Evolutionary conservation across 2,888 invertebrate genomes (phyloP), one percentile per base, ranked within the genome.

Genomic region (Hybos culiciformis): DNA sequence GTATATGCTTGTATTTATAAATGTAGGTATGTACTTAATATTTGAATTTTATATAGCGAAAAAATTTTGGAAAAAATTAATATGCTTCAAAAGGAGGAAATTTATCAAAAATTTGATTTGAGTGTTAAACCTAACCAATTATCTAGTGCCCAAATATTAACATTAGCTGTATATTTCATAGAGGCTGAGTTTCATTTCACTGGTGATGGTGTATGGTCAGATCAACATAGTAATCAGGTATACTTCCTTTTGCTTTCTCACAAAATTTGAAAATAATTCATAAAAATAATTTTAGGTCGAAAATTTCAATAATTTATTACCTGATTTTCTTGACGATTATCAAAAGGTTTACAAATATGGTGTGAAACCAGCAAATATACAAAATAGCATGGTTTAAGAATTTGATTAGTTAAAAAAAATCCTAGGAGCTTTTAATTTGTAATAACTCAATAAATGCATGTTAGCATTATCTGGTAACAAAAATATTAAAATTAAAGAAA

Each of bases 121-220:
- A n/a, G n/a, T n/a, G n/a, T n/a, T n/a, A n/a, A n/a, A n/a, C 63
- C 48, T 42, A 37, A 21, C 38, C 5, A 38, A 37, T 5, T 75
- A 2, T 67, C 63, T 1, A 72, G 71, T 37, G 56, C 60, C 14
- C 74, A 78, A 48, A 63, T 73, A 39, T 61, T 86, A 15, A 77
- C 80, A 39, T 61, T 84, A 23, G 72, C 77, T 41, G 55, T 83
- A 36, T 86, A 86, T 57, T 70, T 76, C 43, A 74, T 86, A 18
- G 85, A 86, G 60, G 74, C 72, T 51, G 74, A 77, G 52, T 73
- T 75, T 59, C 77, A 83, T 60, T 86, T 85, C 54, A 78, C 75
- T 12, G 83, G 83, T 1, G 79, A 83, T 55, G 84, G 80, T 1
- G 71, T 85, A 32, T 84, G 82, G 81, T 60, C 60, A 0, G 66